These are phyloP conservation scores for Nomada flava DNA, from an alignment of 2,888 invertebrate genomes.

Conservation along the genomic window DNA sequence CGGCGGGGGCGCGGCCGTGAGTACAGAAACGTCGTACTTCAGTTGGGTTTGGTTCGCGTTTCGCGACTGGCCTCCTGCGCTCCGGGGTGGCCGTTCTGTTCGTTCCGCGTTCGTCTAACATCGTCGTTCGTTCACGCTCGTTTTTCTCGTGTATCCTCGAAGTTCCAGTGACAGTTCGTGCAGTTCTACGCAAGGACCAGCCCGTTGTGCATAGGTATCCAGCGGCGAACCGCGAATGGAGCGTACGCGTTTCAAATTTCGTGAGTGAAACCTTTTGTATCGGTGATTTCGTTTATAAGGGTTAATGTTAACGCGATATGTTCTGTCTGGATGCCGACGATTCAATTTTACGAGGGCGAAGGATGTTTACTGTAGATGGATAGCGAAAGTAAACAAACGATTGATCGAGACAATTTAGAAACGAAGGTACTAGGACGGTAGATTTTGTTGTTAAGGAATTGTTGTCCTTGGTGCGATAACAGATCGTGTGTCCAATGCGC, in stretches of 20 bases:
- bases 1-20: constrained; percentile 79
- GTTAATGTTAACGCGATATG: too few relatives aligned
- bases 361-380: too few relatives aligned
- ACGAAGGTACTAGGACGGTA: neutral
- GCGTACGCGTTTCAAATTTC: constrained; percentile 32
- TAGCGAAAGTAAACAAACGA: too few relatives aligned
- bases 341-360: too few relatives aligned
- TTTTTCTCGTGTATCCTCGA: constrained; percentile 19
- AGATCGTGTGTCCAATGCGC: neutral
- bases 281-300: too few relatives aligned
- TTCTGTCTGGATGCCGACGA: too few relatives aligned
- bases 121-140: neutral
- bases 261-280: constrained; percentile 36
- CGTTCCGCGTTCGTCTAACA: neutral
- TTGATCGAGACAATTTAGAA: too few relatives aligned
- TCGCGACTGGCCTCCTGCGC: constrained; percentile 73
- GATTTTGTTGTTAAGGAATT: neutral
- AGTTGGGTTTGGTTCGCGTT: constrained; percentile 83
- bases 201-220: neutral
- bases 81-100: constrained; percentile 27
- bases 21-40: constrained; percentile 76
- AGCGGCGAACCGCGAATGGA: constrained; percentile 29
- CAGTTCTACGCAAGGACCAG: neutral
- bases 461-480: neutral
- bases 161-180: constrained; percentile 36